Conservation (phyloP, 2,888 invertebrate genomes). For the Parasteatoda lunata region DNA sequence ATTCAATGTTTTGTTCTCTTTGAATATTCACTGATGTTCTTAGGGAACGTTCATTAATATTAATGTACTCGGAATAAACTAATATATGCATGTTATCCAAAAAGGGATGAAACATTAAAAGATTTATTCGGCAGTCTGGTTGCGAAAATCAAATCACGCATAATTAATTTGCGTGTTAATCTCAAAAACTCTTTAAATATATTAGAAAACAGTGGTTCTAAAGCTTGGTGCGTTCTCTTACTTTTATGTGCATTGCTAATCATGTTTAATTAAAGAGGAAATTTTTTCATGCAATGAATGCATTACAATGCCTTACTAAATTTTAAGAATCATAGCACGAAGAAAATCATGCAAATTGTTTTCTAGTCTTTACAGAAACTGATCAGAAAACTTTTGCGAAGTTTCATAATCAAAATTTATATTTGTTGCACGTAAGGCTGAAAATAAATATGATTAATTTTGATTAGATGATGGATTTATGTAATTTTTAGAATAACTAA, state of each 20-base stretch:
- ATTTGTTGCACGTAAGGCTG: neutral
- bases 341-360: neutral
- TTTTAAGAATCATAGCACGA: neutral
- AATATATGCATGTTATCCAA: neutral
- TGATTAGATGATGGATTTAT: too few relatives aligned
- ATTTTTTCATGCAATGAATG: neutral
- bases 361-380: neutral
- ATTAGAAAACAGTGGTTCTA: neutral
- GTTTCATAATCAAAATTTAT: neutral
- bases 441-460: neutral
- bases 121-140: neutral
- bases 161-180: neutral
- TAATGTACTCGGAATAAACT: neutral
- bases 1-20: neutral
- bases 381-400: neutral
- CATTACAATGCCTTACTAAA: neutral
- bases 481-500: too few relatives aligned
- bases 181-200: neutral
- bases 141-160: neutral
- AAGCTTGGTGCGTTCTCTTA: neutral
- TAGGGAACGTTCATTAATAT: neutral
- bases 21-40: neutral
- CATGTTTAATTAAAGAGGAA: neutral
- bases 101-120: constrained; percentile 3
- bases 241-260: neutral